Conservation (phyloP, 2,888 invertebrate species). For the Monopis laevigella region DNA sequence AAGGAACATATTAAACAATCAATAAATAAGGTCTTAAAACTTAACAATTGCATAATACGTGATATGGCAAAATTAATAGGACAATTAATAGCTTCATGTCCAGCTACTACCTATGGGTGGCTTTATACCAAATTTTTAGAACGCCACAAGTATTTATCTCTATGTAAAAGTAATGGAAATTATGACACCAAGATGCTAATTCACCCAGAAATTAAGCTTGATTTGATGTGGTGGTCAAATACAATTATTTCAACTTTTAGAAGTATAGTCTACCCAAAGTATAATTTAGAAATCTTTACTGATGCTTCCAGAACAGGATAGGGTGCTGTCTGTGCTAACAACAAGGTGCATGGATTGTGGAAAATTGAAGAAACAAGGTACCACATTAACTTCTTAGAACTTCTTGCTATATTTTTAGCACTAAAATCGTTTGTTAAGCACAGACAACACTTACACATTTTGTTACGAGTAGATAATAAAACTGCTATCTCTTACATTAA, state of each 20-base stretch:
- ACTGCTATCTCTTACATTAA: too few species aligned
- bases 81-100: background rate
- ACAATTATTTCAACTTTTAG: background rate
- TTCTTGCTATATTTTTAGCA: conserved; percentile 9
- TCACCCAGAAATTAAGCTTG: background rate
- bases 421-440: conserved; percentile 11
- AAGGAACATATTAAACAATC: too few species aligned
- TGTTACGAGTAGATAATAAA: conserved; percentile 11
- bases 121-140: conserved; percentile 9
- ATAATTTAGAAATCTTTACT: conserved; percentile 5
- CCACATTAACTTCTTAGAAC: conserved; percentile 10
- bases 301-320: too few species aligned
- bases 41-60: too few species aligned
- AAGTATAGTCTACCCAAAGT: background rate
- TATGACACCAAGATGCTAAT: conserved; percentile 3
- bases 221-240: conserved; percentile 6
- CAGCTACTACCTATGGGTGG: conserved; percentile 4
- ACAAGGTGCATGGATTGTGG: conserved; percentile 3
- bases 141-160: conserved; percentile 5
- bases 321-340: background rate
- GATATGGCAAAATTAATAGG: conserved; percentile 4
- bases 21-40: too few species aligned
- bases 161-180: conserved; percentile 1
- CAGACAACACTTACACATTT: background rate
- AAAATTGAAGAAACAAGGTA: background rate